phyloP scores from a whole-genome alignment of 1,140 invertebrate species.

The Solen grandis region DNA sequence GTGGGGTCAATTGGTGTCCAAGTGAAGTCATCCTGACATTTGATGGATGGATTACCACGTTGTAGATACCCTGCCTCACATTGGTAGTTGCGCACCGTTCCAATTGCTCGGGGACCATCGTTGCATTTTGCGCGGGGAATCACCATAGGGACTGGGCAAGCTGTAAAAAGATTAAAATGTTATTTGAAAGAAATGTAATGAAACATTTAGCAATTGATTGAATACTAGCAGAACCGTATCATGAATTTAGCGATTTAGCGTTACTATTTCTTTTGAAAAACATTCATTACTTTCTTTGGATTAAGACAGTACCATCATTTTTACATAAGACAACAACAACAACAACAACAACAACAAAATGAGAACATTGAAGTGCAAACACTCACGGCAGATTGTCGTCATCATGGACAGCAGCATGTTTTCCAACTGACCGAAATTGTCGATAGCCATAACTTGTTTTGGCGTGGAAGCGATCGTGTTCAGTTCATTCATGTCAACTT shows the following conservation, averaged over 20 bases:
- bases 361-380: too few relatives aligned
- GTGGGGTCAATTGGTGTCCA: constrained; percentile 19
- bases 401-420: constrained; percentile 19
- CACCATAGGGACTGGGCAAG: constrained; percentile 24
- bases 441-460: constrained; percentile 18
- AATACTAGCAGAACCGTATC: too few relatives aligned
- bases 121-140: constrained; percentile 7
- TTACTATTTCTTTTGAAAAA: too few relatives aligned
- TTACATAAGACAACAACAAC: too few relatives aligned
- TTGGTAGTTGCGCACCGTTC: constrained; percentile 19
- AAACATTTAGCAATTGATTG: too few relatives aligned
- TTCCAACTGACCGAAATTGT: constrained; percentile 24
- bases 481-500: constrained; percentile 38
- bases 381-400: constrained; percentile 37
- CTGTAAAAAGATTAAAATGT: constrained; percentile 10
- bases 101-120: constrained; percentile 48
- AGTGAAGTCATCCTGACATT: constrained; percentile 42
- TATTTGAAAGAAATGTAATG: not conserved
- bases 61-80: constrained; percentile 28
- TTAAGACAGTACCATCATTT: too few relatives aligned
- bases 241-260: too few relatives aligned
- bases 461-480: constrained; percentile 49
- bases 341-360: too few relatives aligned
- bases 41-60: constrained; percentile 20
- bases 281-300: too few relatives aligned